Percentiles rank a stretch among this genome's conserved stretches.
These are phyloP conservation scores for Alsophila aescularia DNA, from an alignment of 2,888 invertebrate genomes.

Conservation along the genomic window DNA sequence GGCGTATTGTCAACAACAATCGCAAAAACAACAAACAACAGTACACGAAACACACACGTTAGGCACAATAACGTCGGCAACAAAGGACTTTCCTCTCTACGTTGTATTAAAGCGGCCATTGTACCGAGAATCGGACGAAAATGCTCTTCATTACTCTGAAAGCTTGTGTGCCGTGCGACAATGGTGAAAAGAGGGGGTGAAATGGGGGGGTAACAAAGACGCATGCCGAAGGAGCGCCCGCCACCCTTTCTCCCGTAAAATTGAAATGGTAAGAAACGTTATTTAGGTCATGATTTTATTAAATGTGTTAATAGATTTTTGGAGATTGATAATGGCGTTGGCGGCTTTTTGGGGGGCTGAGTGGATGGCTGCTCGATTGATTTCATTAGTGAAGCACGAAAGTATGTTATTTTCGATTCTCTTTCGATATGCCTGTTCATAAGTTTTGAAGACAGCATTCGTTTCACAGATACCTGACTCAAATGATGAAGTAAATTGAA, in stretches of 20 bases:
- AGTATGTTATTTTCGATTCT: too few species aligned
- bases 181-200: slow-evolving; percentile 63
- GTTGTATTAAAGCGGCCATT: slow-evolving; percentile 81
- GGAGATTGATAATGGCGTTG: slow-evolving; percentile 39
- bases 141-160: slow-evolving; percentile 86
- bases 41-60: slow-evolving; percentile 72
- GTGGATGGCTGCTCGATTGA: slow-evolving; percentile 25
- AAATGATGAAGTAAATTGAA: too few species aligned
- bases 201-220: slow-evolving; percentile 68
- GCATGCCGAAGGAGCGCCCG: slow-evolving; percentile 68
- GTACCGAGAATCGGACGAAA: slow-evolving; percentile 83
- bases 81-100: slow-evolving; percentile 80
- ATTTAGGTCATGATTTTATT: slow-evolving; percentile 84
- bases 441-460: neutral
- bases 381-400: slow-evolving; percentile 10
- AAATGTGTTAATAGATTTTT: slow-evolving; percentile 77
- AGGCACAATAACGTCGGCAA: slow-evolving; percentile 70
- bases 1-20: slow-evolving; percentile 71
- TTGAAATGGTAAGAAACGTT: slow-evolving; percentile 83
- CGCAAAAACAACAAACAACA: slow-evolving; percentile 69
- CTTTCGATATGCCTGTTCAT: too few species aligned
- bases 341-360: slow-evolving; percentile 35
- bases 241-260: slow-evolving; percentile 83
- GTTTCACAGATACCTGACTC: too few species aligned
- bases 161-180: slow-evolving; percentile 83